Evolutionary conservation across 2,888 invertebrate species (phyloP).

Genomic region (Mystacides longicornis): DNA sequence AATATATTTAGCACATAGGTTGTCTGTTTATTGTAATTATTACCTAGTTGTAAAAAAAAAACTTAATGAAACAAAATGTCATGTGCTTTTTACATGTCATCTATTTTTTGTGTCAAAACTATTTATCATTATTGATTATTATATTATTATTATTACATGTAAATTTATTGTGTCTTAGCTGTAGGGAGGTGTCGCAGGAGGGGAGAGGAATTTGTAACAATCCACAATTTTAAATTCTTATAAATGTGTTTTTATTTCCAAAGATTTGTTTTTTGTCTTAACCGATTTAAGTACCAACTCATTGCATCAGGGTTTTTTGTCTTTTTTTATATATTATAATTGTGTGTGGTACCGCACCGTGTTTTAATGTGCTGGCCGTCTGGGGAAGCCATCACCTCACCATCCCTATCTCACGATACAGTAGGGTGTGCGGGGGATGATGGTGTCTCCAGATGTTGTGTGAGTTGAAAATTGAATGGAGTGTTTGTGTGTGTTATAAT

Average conservation of each 20-base stretch:
- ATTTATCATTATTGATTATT: constrained; percentile 25
- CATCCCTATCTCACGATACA: constrained; percentile 10
- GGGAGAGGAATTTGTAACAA: constrained; percentile 19
- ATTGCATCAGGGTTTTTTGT: constrained; percentile 25
- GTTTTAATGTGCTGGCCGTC: constrained; percentile 1
- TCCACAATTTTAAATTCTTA: constrained; percentile 26
- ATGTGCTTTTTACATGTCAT: constrained; percentile 28
- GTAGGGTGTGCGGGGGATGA: neutral
- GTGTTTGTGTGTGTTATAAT: neutral
- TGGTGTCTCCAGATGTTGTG: neutral
- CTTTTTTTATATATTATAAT: constrained; percentile 14
- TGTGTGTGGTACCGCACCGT: neutral
- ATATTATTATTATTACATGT: constrained; percentile 16
- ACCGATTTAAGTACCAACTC: constrained; percentile 25
- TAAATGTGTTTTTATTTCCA: constrained; percentile 25
- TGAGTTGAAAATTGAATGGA: neutral
- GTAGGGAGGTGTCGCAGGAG: too few species aligned
- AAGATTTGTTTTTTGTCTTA: constrained; percentile 26
- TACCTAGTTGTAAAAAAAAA: constrained; percentile 26
- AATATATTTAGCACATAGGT: constrained; percentile 24
- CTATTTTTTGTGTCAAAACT: constrained; percentile 28
- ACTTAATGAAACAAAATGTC: constrained; percentile 27
- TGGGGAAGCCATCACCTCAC: constrained; percentile 16
- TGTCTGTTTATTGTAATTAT: too few species aligned
- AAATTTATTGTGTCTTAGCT: constrained; percentile 27